phyloP scores from a whole-genome alignment of 2,113 vertebrate genomes.

The Rhinoderma darwinii region DNA sequence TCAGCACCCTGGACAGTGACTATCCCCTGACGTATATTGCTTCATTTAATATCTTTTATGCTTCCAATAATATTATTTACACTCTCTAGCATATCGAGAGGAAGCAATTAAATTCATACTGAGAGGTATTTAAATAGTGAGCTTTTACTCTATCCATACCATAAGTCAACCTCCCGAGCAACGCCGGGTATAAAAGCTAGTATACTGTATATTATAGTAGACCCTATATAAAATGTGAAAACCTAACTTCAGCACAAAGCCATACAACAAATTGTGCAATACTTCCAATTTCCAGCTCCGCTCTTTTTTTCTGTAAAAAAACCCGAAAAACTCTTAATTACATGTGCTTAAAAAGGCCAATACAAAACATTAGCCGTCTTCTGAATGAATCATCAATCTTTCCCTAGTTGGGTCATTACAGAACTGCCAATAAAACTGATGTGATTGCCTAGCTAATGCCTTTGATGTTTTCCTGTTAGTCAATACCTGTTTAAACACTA shows the following conservation, averaged over 20 bases:
- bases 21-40: too few species aligned
- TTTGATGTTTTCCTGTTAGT: constrained; percentile 37
- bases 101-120: too few species aligned
- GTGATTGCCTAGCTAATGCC: constrained; percentile 64
- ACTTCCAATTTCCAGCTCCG: neutral
- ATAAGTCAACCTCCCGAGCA: too few species aligned
- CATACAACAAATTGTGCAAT: neutral
- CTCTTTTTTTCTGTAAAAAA: neutral
- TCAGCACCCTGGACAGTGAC: too few species aligned
- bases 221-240: neutral
- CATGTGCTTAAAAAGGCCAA: neutral
- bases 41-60: too few species aligned
- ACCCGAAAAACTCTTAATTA: neutral
- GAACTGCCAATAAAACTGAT: constrained; percentile 68
- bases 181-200: too few species aligned
- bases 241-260: neutral
- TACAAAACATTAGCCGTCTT: constrained; percentile 40
- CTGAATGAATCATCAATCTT: constrained; percentile 67
- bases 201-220: too few species aligned
- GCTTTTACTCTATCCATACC: too few species aligned
- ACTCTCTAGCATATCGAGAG: too few species aligned
- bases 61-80: too few species aligned
- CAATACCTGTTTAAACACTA: constrained; percentile 31
- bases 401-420: constrained; percentile 61
- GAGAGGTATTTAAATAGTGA: too few species aligned